Evolutionary conservation across 2,113 vertebrate genomes (phyloP), one percentile per base, ranked within the genome.

Genomic region (Phrynosoma platyrhinos): DNA sequence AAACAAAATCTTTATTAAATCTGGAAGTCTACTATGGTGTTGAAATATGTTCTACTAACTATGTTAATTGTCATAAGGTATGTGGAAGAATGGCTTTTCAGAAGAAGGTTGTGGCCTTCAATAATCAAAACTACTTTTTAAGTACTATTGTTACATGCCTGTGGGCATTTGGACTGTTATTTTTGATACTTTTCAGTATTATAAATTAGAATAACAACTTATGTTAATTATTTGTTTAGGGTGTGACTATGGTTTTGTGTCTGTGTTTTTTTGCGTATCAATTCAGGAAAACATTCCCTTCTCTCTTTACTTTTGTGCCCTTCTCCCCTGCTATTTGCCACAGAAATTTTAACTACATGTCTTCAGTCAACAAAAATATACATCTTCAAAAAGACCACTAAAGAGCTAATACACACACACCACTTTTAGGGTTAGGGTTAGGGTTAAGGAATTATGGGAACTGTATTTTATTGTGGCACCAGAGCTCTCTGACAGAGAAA

Each of bases 171-270:
- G 77, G 85, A 89, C 83, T 94, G 32, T 87, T 92, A 58, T 91
- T 83, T 93, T 90, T 94, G 90, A 88, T 92, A 80, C 58, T 94
- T 94, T 94, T 94, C 88, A 91, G 76, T 92, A 87, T 91, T 95
- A 87, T 47, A 92, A 86, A 93, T 93, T 95, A 66, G 91, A 90
- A 88, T 87, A 93, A 87, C 88, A 93, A 95, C 91, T 93, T 82
- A 86, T 79, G 58, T 92, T 92, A 95, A 91, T 92, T 95, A 91
- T 52, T 84, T 93, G 92, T 89, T 92, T 94, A 90, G 86, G 85
- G 90, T 85, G 55, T 84, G 93, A 72, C 71, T 92, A 4, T 92
- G 89, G 86, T 84, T 93, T 95, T 18, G 69, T 79, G 58, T 90
- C 84, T 95, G 75, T 92, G 95, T 87, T 95, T 72, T 93, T 91